Conservation (phyloP, 2,888 invertebrate species). For the Thereva nobilitata region DNA sequence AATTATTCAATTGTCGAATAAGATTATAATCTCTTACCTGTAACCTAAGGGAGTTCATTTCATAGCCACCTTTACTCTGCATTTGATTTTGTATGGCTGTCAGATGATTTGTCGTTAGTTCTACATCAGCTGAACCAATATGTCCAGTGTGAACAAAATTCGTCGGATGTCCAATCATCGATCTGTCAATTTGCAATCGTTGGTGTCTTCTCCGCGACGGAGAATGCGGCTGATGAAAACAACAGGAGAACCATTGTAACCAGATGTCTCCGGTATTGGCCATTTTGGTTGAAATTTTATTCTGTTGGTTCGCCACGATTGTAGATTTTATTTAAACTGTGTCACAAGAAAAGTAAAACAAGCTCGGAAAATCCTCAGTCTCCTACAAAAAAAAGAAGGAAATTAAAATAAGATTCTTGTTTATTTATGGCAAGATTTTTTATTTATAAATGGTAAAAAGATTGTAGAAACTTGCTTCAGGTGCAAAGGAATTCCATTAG, state of each 20-base stretch:
- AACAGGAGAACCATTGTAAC: slow-evolving; percentile 92
- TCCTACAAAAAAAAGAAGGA: background rate
- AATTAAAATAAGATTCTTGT: too few relatives aligned
- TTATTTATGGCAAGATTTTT: too few relatives aligned
- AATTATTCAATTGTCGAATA: background rate
- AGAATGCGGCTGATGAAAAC: slow-evolving; percentile 75
- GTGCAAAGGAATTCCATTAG: too few relatives aligned
- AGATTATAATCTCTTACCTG: slow-evolving; percentile 51
- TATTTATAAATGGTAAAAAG: too few relatives aligned
- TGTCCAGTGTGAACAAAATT: slow-evolving; percentile 93
- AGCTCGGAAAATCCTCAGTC: background rate
- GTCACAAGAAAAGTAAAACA: background rate
- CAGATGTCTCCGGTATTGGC: slow-evolving; percentile 78
- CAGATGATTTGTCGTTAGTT: slow-evolving; percentile 79
- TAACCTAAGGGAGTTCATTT: slow-evolving; percentile 62
- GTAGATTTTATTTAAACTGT: background rate
- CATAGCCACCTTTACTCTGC: slow-evolving; percentile 95
- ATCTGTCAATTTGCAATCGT: slow-evolving; percentile 81
- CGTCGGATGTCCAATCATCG: slow-evolving; percentile 94
- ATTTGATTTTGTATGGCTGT: slow-evolving; percentile 90
- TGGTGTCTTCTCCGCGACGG: slow-evolving; percentile 71
- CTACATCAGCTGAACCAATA: slow-evolving; percentile 87
- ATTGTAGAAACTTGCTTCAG: too few relatives aligned
- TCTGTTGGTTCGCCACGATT: slow-evolving; percentile 47
- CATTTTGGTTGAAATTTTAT: slow-evolving; percentile 59